Evolutionary conservation across 2,888 invertebrate species (phyloP).

Genomic region (Pristionchus mayeri): DNA sequence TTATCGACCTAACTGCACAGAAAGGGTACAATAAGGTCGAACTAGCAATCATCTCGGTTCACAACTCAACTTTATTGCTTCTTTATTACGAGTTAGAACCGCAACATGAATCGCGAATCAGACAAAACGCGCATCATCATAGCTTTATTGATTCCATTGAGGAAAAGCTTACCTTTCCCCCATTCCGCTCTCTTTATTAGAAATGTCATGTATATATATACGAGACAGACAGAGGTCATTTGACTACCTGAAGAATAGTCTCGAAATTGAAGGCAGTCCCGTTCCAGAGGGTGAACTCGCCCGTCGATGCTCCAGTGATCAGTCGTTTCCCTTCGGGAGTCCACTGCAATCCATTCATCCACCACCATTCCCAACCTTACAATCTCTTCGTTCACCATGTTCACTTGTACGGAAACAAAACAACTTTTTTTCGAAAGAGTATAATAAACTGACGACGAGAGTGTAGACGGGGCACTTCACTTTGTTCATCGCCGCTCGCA

Average conservation of each 20-base stretch:
- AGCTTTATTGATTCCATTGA: conserved; percentile 18
- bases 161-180: not conserved
- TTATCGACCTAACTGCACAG: conserved; percentile 50
- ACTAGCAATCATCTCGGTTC: conserved; percentile 27
- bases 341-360: conserved; percentile 82
- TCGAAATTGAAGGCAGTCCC: conserved; percentile 99
- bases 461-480: conserved; percentile 99
- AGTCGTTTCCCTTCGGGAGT: conserved; percentile 97
- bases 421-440: not conserved
- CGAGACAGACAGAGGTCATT: conserved; percentile 3
- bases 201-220: not conserved
- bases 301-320: conserved; percentile 98
- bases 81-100: conserved; percentile 46
- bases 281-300: conserved; percentile 99
- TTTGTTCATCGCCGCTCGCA: conserved; percentile 99
- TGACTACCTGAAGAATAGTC: conserved; percentile 93
- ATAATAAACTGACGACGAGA: conserved; percentile 83
- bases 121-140: conserved; percentile 23
- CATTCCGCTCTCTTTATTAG: conserved; percentile 26
- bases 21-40: conserved; percentile 49
- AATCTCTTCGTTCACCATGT: too few species aligned
- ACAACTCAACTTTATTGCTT: conserved; percentile 44
- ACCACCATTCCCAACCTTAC: too few species aligned
- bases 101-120: conserved; percentile 9
- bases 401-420: not conserved